These are phyloP conservation scores for Odontothrips loti DNA, from an alignment of 2,888 invertebrate species.

Conservation along the genomic window DNA sequence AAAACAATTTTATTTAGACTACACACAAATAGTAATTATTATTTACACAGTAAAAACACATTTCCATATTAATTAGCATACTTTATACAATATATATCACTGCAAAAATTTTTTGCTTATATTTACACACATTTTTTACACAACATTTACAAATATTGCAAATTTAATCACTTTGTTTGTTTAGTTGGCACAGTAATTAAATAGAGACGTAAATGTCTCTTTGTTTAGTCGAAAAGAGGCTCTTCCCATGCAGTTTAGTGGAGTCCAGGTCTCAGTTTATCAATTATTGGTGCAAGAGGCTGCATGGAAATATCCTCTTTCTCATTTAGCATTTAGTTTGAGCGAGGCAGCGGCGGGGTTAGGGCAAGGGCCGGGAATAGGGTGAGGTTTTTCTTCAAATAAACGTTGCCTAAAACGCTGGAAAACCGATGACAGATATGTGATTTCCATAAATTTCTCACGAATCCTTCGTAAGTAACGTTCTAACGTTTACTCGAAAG, in stretches of 20 bases:
- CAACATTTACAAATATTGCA: conserved; percentile 25
- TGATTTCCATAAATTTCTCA: too few relatives aligned
- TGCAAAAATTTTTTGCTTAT: conserved; percentile 24
- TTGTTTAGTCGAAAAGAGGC: conserved; percentile 14
- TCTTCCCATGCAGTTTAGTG: conserved; percentile 4
- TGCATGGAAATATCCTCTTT: neutral
- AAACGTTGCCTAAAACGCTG: neutral
- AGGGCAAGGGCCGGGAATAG: conserved; percentile 4
- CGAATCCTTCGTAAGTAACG: too few relatives aligned
- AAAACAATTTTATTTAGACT: conserved; percentile 20
- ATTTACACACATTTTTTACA: conserved; percentile 23
- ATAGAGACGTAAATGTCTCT: neutral
- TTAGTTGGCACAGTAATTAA: conserved; percentile 24
- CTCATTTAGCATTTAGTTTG: conserved; percentile 17
- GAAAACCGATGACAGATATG: too few relatives aligned
- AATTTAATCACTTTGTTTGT: conserved; percentile 25
- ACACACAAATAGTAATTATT: conserved; percentile 23
- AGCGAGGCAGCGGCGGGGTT: conserved; percentile 25
- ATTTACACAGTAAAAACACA: conserved; percentile 27
- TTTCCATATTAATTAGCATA: conserved; percentile 20
- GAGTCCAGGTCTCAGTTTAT: conserved; percentile 2
- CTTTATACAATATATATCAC: conserved; percentile 27
- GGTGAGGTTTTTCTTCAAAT: neutral
- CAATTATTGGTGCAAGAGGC: conserved; percentile 1
- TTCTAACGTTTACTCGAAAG: neutral